Evolutionary conservation across 1,140 invertebrate species (phyloP), one percentile per base, ranked within the genome.

Genomic region (Oryzaephilus surinamensis): DNA sequence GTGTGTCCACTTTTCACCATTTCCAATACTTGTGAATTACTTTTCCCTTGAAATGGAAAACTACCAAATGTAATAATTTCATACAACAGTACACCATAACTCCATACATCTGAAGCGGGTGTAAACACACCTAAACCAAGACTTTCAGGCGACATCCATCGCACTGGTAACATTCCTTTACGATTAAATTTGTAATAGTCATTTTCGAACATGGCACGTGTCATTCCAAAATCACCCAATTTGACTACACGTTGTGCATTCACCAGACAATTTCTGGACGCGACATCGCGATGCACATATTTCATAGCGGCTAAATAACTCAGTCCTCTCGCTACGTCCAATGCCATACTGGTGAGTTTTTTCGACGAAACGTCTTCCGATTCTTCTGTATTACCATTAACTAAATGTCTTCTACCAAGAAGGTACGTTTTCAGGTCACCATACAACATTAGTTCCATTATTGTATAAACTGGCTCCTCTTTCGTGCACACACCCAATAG

Each of bases 361-460:
- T 80, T 79, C 37, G 77, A 72, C 0, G 79, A 84, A 27, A 93
- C 76, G 56, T 88, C 84, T 38, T 83, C 78, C 7, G 68, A 71
- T 31, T 81, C 79, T 34, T 84, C 79, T 13, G 72, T 70, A 27
- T 70, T 70, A 34, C 79, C 76, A 40, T 77, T 79, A 0, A 88
- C 84, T 45, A 92, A 66, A 61, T 88, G 81, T 32, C 90, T 72
- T 37, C 90, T 69, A 1, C 82, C 84, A 15, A 94, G 61, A 23
- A 95, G 66, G 60, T 81, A 94, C 1, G 82, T 90, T 63, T 92
- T 93, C 36, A 95, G 60, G 58, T 94, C 89, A 13, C 91, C 91
- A 48, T 91, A 91, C 27, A 93, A 70, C 83, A 93, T 91, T 46
- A 91, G 92, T 59, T 95, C 90, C 79, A 95, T 92, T 0, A 95